Conservation (phyloP, 1,140 invertebrate genomes). For the Bombus difficillimus region DNA sequence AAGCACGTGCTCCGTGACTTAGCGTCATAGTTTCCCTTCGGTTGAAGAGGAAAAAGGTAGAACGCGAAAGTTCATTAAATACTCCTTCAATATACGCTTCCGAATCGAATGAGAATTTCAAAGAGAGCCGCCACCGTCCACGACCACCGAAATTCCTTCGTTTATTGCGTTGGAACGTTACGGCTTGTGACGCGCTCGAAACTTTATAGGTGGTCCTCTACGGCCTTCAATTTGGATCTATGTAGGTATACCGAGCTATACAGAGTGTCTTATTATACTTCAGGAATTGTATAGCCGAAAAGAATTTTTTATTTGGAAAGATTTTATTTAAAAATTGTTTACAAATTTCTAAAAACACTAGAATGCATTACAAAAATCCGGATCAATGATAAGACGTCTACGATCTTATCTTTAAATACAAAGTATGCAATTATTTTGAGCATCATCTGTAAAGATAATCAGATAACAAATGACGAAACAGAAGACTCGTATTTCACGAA, state of each 20-base stretch:
- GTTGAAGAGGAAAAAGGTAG: not conserved
- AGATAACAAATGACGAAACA: too few species aligned
- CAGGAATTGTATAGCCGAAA: too few species aligned
- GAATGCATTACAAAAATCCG: too few species aligned
- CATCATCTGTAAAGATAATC: too few species aligned
- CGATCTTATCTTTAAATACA: too few species aligned
- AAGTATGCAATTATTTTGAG: too few species aligned
- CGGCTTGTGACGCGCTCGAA: not conserved
- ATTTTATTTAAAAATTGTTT: too few species aligned
- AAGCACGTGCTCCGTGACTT: slow-evolving; percentile 34
- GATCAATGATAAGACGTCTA: too few species aligned
- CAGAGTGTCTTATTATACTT: too few species aligned
- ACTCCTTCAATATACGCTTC: slow-evolving; percentile 35
- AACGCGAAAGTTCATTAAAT: slow-evolving; percentile 47
- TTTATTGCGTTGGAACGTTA: slow-evolving; percentile 30
- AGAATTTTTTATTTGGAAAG: too few species aligned
- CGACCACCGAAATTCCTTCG: slow-evolving; percentile 18
- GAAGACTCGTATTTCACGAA: too few species aligned
- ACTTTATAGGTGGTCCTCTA: slow-evolving; percentile 23
- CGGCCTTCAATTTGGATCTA: not conserved
- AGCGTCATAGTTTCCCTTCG: not conserved
- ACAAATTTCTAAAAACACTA: too few species aligned
- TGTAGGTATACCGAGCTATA: not conserved
- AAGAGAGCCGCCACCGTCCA: slow-evolving; percentile 11
- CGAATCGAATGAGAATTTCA: slow-evolving; percentile 39